A percentile compares a stretch with the other conserved stretches of the same genome.
phyloP scores from a whole-genome alignment of 2,888 invertebrate species.

The Acronicta leporina region DNA sequence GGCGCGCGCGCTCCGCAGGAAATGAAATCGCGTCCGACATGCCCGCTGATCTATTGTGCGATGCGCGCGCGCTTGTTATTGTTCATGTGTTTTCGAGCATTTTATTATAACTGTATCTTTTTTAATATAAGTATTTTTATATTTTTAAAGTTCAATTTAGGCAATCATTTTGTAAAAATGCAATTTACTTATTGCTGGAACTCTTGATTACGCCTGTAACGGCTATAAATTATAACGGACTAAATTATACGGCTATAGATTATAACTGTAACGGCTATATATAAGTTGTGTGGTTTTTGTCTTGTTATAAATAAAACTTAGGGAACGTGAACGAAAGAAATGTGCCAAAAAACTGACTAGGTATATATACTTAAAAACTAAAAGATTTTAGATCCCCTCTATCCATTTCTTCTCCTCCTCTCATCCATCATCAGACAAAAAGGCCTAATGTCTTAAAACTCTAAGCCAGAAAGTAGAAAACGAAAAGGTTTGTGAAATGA shows the following conservation, averaged over 20 bases:
- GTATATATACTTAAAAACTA: no score
- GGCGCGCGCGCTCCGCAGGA: conserved; percentile 82
- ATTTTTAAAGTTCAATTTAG: neutral
- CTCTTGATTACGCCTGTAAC: no score
- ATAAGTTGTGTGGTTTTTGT: no score
- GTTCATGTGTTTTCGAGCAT: conserved; percentile 47
- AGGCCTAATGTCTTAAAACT: conserved; percentile 1
- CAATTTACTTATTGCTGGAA: no score
- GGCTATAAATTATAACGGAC: no score
- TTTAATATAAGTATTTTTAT: conserved; percentile 7
- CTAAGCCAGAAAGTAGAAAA: conserved; percentile 45
- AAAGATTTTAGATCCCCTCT: no score
- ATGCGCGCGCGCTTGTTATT: conserved; percentile 60
- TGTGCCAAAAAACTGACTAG: no score
- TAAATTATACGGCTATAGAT: no score
- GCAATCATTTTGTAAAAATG: neutral
- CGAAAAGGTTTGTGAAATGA: conserved; percentile 52
- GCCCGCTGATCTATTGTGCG: conserved; percentile 80
- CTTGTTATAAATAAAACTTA: no score
- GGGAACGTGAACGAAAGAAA: no score
- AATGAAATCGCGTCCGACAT: conserved; percentile 86
- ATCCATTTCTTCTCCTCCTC: no score
- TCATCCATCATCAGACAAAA: neutral
- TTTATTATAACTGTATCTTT: conserved; percentile 33
- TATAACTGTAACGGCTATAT: no score